Conservation (phyloP, 2,888 invertebrate genomes). For the Stenodema calcarata region DNA sequence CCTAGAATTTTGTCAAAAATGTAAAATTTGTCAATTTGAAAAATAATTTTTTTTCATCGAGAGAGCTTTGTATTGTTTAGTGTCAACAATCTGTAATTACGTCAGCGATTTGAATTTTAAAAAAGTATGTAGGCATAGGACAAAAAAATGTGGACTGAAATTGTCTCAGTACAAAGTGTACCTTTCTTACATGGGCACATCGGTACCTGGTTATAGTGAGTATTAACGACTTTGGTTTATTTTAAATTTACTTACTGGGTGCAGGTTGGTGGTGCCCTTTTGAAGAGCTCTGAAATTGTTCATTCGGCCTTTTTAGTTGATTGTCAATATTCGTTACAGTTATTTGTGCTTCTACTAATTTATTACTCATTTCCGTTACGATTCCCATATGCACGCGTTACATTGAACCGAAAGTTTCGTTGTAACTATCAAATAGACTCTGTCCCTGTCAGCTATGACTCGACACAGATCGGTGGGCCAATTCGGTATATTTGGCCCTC, state of each 20-base stretch:
- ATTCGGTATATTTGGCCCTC: no score
- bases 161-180: slow-evolving; percentile 27
- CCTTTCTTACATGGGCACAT: not conserved
- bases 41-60: slow-evolving; percentile 19
- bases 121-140: no score
- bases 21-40: slow-evolving; percentile 24
- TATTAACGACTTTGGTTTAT: not conserved
- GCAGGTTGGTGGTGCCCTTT: not conserved
- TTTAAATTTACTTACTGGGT: not conserved
- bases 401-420: no score
- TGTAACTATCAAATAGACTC: no score
- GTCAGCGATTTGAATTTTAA: not conserved
- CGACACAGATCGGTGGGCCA: no score
- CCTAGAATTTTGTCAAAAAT: no score
- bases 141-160: slow-evolving; percentile 22
- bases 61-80: not conserved
- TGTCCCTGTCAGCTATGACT: no score
- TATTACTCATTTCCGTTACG: no score
- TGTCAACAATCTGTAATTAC: not conserved
- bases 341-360: no score
- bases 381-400: no score
- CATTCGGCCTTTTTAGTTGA: no score
- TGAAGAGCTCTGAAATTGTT: not conserved
- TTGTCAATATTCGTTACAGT: no score
- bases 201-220: not conserved